A percentile compares a stretch with the other conserved stretches of the same genome.
phyloP scores from a whole-genome alignment of 2,797 vertebrate species.

The Hydrolagus colliei region DNA sequence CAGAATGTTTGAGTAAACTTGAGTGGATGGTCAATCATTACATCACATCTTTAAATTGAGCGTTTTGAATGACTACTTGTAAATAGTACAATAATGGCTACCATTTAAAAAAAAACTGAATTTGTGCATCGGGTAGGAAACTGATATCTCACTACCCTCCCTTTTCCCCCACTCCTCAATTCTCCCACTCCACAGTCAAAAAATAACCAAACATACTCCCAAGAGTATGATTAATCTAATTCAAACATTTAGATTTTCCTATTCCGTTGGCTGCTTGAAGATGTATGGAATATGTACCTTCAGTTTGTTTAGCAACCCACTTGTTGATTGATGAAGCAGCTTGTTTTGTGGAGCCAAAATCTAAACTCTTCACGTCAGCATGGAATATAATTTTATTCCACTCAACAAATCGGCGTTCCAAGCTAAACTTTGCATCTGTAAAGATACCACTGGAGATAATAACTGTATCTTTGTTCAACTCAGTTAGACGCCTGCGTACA shows the following conservation, averaged over 20 bases:
- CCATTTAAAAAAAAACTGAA: too few species aligned
- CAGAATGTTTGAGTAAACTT: not conserved
- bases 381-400: slow-evolving; percentile 84
- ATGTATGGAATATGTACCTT: slow-evolving; percentile 54
- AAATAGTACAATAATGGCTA: too few species aligned
- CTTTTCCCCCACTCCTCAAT: too few species aligned
- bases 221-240: not conserved
- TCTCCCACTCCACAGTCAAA: too few species aligned
- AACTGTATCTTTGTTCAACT: slow-evolving; percentile 78
- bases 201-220: not conserved
- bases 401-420: slow-evolving; percentile 65
- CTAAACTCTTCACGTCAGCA: slow-evolving; percentile 62
- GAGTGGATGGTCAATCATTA: too few species aligned
- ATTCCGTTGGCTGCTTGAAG: not conserved
- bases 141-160: too few species aligned
- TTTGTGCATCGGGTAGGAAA: too few species aligned
- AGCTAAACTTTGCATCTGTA: slow-evolving; percentile 65
- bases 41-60: too few species aligned
- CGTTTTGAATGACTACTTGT: too few species aligned
- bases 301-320: slow-evolving; percentile 85
- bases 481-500: slow-evolving; percentile 78
- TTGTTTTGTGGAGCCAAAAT: slow-evolving; percentile 62
- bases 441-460: slow-evolving; percentile 82
- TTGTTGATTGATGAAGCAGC: slow-evolving; percentile 74
- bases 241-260: too few species aligned